These are phyloP conservation scores for Cassiopea andromeda DNA, from an alignment of 30 jellyfish, hydroid and myxozoan species.

Conservation along the genomic window DNA sequence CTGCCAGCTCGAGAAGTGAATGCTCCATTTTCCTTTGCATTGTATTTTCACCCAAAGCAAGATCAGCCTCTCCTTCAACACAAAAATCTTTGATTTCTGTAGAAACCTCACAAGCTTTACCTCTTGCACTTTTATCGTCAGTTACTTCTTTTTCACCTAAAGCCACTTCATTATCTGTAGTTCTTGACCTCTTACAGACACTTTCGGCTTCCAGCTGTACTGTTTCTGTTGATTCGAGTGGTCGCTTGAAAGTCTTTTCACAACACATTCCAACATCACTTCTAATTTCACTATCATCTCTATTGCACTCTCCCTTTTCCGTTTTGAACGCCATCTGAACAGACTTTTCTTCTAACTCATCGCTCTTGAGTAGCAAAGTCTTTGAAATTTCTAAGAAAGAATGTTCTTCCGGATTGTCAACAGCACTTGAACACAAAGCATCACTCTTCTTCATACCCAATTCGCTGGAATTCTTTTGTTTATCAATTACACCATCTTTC, in stretches of 20 bases:
- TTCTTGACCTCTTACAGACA: conserved; percentile 3
- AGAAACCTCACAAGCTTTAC: not conserved
- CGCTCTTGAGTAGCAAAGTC: not conserved
- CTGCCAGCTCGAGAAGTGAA: not conserved
- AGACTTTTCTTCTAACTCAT: not conserved
- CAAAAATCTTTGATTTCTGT: not conserved
- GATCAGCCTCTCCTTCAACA: not conserved
- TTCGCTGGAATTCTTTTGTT: not conserved
- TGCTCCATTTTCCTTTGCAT: not conserved
- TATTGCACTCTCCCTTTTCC: not conserved
- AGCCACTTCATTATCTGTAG: too few species aligned
- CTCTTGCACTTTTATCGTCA: not conserved
- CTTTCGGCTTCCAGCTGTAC: not conserved
- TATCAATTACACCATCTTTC: not conserved
- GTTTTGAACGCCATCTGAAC: not conserved
- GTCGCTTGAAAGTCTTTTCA: not conserved
- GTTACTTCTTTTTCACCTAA: not conserved
- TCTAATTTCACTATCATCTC: not conserved
- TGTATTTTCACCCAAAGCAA: not conserved
- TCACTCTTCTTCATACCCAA: not conserved
- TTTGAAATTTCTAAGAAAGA: not conserved
- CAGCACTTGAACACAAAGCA: not conserved
- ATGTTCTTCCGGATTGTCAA: not conserved
- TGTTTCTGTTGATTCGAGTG: not conserved
- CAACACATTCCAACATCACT: not conserved